Evolutionary conservation across 1,140 invertebrate genomes (phyloP).

Genomic region (Eupristina koningsbergeri): DNA sequence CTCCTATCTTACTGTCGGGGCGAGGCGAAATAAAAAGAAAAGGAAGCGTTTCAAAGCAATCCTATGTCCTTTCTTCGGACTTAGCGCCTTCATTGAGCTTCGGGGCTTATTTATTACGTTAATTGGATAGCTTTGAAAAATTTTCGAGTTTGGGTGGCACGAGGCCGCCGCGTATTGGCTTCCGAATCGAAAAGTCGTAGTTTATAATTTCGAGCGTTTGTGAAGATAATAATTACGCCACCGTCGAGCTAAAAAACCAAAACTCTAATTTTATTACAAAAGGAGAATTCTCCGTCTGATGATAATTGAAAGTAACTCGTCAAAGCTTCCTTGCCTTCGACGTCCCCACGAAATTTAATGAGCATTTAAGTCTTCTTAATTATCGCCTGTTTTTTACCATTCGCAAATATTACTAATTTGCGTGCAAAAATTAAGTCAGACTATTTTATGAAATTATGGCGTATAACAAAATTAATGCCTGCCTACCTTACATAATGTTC

Average conservation of each 20-base stretch:
- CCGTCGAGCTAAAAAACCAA: neutral
- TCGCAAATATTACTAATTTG: neutral
- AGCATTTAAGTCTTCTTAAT: neutral
- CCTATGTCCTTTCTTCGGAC: conserved; percentile 16
- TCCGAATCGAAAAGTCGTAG: neutral
- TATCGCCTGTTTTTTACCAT: neutral
- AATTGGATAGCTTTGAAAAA: conserved; percentile 39
- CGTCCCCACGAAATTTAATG: neutral
- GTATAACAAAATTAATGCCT: neutral
- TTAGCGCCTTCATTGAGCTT: conserved; percentile 33
- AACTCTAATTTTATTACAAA: neutral
- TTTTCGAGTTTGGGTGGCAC: conserved; percentile 40
- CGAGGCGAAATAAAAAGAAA: conserved; percentile 38
- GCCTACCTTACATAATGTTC: neutral
- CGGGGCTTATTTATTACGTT: conserved; percentile 47
- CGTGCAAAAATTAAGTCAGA: neutral
- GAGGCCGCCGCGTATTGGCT: neutral
- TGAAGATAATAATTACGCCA: conserved; percentile 5
- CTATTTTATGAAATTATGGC: neutral
- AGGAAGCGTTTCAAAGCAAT: conserved; percentile 31
- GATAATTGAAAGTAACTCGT: conserved; percentile 6
- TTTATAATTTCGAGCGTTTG: conserved; percentile 18
- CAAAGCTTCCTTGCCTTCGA: neutral
- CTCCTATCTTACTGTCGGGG: neutral
- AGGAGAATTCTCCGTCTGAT: neutral